Evolutionary conservation across 2,888 invertebrate species (phyloP).

Genomic region (Mesorhabditis spiculigera): DNA sequence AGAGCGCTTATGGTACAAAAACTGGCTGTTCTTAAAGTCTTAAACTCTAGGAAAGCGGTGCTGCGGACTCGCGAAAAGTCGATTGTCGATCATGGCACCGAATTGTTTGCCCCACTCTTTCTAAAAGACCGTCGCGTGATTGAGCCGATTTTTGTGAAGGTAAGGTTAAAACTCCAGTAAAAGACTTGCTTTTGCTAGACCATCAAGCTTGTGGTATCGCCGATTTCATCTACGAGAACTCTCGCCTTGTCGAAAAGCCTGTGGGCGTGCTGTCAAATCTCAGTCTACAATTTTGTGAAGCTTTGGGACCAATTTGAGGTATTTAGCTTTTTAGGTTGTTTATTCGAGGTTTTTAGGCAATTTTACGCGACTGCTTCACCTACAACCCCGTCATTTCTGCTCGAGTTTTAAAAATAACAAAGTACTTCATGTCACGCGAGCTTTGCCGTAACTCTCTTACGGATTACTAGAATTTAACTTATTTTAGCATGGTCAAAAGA

Average conservation of each 20-base stretch:
- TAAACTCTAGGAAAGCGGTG: neutral
- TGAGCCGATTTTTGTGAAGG: no score
- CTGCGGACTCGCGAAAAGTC: neutral
- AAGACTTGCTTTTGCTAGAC: no score
- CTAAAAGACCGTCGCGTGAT: no score
- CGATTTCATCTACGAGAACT: neutral
- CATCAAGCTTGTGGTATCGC: no score
- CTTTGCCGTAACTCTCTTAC: neutral
- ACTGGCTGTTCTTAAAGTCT: no score
- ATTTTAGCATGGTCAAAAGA: no score
- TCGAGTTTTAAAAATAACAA: neutral
- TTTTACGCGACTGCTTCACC: neutral
- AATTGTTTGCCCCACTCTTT: neutral
- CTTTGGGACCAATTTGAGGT: neutral
- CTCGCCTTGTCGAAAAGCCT: neutral
- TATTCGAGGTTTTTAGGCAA: no score
- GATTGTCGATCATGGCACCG: slow-evolving; percentile 2
- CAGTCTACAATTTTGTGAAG: neutral
- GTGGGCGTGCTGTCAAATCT: neutral
- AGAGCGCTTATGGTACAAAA: no score
- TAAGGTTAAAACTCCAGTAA: no score
- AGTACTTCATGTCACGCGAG: neutral
- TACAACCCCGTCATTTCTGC: neutral
- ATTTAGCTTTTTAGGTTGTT: neutral
- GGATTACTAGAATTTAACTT: neutral